Evolutionary conservation across 2,888 invertebrate genomes (phyloP).

Genomic region (Theretra japonica): DNA sequence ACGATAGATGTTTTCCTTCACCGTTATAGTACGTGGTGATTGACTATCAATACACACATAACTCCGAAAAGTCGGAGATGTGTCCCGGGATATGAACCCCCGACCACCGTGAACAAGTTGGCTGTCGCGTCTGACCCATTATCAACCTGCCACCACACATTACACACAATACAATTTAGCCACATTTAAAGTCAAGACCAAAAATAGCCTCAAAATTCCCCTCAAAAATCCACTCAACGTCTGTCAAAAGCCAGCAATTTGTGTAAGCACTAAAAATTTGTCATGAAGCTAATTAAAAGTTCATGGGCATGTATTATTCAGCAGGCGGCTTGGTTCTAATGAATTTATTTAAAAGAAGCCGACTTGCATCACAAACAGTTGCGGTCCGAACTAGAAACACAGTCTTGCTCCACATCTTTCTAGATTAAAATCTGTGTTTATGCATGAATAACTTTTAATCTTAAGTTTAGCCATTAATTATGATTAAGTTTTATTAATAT

Average conservation of each 20-base stretch:
- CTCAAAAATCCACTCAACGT: background rate
- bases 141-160: too few relatives aligned
- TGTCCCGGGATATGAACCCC: too few relatives aligned
- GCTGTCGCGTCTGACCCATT: too few relatives aligned
- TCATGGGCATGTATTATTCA: conserved; percentile 17
- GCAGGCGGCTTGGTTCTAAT: background rate
- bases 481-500: background rate
- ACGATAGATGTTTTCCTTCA: too few relatives aligned
- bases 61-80: too few relatives aligned
- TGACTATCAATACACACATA: too few relatives aligned
- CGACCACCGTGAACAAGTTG: too few relatives aligned
- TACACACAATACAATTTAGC: too few relatives aligned
- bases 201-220: background rate
- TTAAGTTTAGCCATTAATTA: background rate
- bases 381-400: background rate
- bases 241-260: conserved; percentile 10
- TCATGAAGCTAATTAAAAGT: conserved; percentile 25
- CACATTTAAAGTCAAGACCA: too few relatives aligned
- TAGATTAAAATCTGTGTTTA: conserved; percentile 12
- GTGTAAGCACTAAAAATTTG: conserved; percentile 22
- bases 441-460: conserved; percentile 6
- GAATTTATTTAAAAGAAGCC: conserved; percentile 24
- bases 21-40: too few relatives aligned
- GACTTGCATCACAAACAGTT: conserved; percentile 4
- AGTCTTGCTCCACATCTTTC: background rate